Conservation (phyloP, 1,140 invertebrate species). For the Radopholus similis region DNA sequence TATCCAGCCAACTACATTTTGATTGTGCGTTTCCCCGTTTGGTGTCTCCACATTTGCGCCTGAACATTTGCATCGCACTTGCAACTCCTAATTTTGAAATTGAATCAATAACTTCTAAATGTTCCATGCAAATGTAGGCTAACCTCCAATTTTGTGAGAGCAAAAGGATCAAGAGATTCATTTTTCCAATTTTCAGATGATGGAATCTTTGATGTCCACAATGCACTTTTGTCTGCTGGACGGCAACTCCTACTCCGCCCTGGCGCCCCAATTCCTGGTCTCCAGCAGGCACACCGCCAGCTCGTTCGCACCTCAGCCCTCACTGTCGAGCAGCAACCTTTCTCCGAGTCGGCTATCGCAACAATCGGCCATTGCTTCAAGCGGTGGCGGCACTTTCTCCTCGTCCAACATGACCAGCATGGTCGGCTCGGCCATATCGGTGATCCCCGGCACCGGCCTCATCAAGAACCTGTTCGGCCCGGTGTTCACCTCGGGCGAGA, state of each 20-base stretch:
- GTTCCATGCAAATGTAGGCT: no score
- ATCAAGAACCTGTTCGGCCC: constrained; percentile 71
- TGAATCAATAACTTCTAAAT: no score
- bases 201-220: constrained; percentile 77
- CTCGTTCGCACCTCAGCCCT: background rate
- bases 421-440: constrained; percentile 50
- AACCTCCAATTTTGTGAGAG: no score
- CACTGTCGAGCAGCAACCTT: background rate
- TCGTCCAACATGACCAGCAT: constrained; percentile 38
- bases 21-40: background rate
- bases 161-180: no score
- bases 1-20: constrained; percentile 73
- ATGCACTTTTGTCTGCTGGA: constrained; percentile 65
- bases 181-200: constrained; percentile 61
- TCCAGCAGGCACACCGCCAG: background rate
- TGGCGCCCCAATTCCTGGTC: background rate
- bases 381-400: constrained; percentile 60
- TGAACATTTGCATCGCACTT: no score
- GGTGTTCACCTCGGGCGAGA: constrained; percentile 38
- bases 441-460: constrained; percentile 62
- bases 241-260: background rate
- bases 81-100: no score
- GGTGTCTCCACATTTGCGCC: no score
- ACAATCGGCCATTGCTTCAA: background rate
- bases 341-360: constrained; percentile 6